phyloP scores from a whole-genome alignment of 1,140 invertebrate species.

The Drosophila santomea region DNA sequence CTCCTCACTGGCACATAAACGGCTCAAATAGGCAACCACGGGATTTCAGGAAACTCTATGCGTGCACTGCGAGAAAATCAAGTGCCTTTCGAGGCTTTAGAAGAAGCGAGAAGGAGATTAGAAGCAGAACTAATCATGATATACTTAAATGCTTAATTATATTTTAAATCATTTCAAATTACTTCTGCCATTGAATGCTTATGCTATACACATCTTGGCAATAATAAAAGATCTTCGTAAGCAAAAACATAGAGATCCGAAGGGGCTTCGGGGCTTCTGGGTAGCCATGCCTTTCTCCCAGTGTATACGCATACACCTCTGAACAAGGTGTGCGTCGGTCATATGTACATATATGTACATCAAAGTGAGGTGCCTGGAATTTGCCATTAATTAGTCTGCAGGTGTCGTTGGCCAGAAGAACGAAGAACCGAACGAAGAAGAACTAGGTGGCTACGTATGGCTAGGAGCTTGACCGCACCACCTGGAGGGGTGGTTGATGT shows the following conservation, averaged over 20 bases:
- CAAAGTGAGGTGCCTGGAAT: slow-evolving; percentile 45
- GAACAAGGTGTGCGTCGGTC: slow-evolving; percentile 10
- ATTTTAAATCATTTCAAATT: neutral
- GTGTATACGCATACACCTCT: slow-evolving; percentile 1
- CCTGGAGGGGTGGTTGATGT: slow-evolving; percentile 10
- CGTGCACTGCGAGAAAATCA: neutral
- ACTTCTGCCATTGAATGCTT: neutral
- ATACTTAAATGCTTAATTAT: neutral
- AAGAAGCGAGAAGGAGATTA: too few species aligned
- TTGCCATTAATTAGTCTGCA: slow-evolving; percentile 76
- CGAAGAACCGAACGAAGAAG: slow-evolving; percentile 7
- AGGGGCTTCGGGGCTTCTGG: too few species aligned
- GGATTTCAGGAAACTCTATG: slow-evolving; percentile 29
- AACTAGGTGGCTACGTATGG: slow-evolving; percentile 22
- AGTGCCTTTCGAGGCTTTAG: too few species aligned
- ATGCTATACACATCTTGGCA: neutral
- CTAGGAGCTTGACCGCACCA: slow-evolving; percentile 41
- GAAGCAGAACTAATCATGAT: too few species aligned
- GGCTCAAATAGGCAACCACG: slow-evolving; percentile 8
- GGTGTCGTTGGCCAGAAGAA: slow-evolving; percentile 48
- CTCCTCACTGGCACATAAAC: neutral
- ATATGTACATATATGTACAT: slow-evolving; percentile 25
- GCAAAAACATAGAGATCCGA: too few species aligned
- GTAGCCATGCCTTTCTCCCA: neutral
- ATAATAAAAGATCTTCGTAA: too few species aligned